Conservation (phyloP, 1,140 invertebrate species). For the Colletes gigas region DNA sequence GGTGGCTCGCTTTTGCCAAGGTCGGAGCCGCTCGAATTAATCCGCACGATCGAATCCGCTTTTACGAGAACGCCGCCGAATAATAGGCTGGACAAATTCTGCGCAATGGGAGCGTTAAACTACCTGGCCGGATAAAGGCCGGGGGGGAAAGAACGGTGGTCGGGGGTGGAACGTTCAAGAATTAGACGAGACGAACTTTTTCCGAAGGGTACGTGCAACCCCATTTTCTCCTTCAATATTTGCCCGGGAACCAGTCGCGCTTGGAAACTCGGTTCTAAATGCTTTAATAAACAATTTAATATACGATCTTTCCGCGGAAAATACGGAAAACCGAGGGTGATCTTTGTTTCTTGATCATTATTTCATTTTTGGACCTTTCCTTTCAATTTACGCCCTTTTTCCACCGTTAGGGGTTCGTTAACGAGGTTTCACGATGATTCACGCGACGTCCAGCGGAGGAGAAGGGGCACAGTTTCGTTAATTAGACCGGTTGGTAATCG, state of each 20-base stretch:
- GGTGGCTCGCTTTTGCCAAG: slow-evolving; percentile 7
- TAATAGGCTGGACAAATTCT: slow-evolving; percentile 35
- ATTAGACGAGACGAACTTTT: slow-evolving; percentile 7
- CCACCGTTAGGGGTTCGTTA: not conserved
- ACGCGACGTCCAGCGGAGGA: too few relatives aligned
- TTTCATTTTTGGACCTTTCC: too few relatives aligned
- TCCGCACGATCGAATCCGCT: slow-evolving; percentile 37
- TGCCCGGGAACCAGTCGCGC: too few relatives aligned
- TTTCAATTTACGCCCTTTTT: not conserved
- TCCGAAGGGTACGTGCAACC: not conserved
- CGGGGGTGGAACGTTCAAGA: not conserved
- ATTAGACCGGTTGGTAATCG: slow-evolving; percentile 1
- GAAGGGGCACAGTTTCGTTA: slow-evolving; percentile 6
- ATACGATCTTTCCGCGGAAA: too few relatives aligned
- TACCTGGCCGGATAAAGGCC: not conserved
- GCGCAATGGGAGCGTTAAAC: not conserved
- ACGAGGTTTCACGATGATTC: not conserved
- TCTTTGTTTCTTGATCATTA: too few relatives aligned
- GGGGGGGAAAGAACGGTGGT: too few relatives aligned
- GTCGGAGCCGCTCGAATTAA: slow-evolving; percentile 29
- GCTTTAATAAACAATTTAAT: not conserved
- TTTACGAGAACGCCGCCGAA: slow-evolving; percentile 3
- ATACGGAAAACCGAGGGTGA: too few relatives aligned
- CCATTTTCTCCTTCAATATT: not conserved
- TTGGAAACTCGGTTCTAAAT: too few relatives aligned